Base-by-base conservation (phyloP, 2,113 vertebrate species). In the Mugil cephalus region DNA sequence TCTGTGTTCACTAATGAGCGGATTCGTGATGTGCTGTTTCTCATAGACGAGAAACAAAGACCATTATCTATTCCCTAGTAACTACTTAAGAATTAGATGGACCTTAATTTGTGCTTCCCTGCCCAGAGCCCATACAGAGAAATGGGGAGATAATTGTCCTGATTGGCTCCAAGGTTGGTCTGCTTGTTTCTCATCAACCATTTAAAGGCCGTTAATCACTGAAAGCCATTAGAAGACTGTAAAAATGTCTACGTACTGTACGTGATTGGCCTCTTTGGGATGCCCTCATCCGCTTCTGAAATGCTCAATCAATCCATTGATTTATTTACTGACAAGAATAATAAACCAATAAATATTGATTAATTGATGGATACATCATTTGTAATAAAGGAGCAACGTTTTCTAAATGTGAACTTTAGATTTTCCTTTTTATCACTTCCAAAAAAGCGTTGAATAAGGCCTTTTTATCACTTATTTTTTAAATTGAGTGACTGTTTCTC, bases 181-280 rank as follows among this genome's bases (percentile, higher is more conserved):
- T 19, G 64, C 56, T 77, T 79, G 54, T 66, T 83, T 70, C 72
- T 77, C 61, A 63, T 50, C 39, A 74, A 76, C 85, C 62, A 73
- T 84, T 84, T 80, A 73, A 82, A 79, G 66, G 18, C 66, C 79
- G 78, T 86, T 80, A 85, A 48, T 63, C 14, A 30, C 30, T 60
- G 30, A 35, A 51, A 14, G 52, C 75, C 21, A 68, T 69, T 63
- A 59, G 56, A 63, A 24, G 24, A 45, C 60, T 64, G 45, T 19
- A 48, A 36, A 53, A 18, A 24, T n/a, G 14, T 66, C 10, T 69
- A 43, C 74, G 47, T 43, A 8, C 15, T 50, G 3, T 18, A 8
- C 56, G 43, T 48, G 45, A 36, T 54, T 36, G 39, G 21, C 10
- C 8, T 68, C 21, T 15, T 69, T 47, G 12, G 14, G 52, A 12